Evolutionary conservation across 1,140 invertebrate species (phyloP), one percentile per base, ranked within the genome.

Genomic region (Portunus trituberculatus): DNA sequence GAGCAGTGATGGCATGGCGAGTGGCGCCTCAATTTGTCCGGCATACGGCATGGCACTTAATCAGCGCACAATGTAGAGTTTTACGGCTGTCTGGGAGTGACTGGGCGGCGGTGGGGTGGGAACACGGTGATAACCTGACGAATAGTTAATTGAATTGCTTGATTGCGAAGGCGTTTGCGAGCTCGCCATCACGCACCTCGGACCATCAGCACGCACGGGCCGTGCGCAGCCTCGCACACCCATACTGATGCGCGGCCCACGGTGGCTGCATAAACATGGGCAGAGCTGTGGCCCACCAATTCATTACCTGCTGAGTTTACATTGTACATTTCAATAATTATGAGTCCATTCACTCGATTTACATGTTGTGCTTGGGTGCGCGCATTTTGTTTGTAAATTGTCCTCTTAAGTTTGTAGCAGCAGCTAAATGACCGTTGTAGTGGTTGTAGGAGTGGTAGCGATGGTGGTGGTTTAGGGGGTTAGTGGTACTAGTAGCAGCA

Each of bases 101-200:
- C 67, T 76, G 67, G 6, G 67, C 16, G 67, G 59, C 89, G 45
- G 45, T n/a, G 67, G 88, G 32, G 84, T 32, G 32, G 88, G 45
- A 28, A 90, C 48, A 31, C 46, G 89, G 16, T 67, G 89, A 91
- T 91, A 91, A 59, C 29, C 59, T 91, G 46, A 91, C 59, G 89
- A 91, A 59, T 48, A 59, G 48, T 20, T 91, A 91, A 91, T 91
- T 91, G 59, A 91, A 91, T 91, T 52, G 89, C 46, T 91, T 91
- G 59, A 91, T 91, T 91, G 59, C 89, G 89, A 91, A 91, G n/a
- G 46, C 46, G 46, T 59, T 52, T 28, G 46, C 89, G 28, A 59
- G 89, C 46, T 28, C 89, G 89, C 46, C 84, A 20, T 39, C 31
- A 32, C 84, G 84, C 39, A 20, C 28, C 84, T 32, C 12, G 7